Conservation (phyloP, 2,888 invertebrate genomes). For the Ophioninae sp. region DNA sequence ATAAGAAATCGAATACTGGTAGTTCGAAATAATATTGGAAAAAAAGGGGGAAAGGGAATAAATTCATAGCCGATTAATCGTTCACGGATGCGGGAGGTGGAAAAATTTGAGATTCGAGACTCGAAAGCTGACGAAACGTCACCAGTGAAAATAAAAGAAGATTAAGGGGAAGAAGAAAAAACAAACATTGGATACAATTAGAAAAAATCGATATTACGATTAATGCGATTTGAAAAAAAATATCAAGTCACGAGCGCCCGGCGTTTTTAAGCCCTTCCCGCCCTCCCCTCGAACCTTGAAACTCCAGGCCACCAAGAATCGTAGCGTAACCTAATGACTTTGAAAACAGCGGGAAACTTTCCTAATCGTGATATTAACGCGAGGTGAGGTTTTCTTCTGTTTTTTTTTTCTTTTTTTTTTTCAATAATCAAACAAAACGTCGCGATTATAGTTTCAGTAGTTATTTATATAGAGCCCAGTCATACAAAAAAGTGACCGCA, state of each 20-base stretch:
- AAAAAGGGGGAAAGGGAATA: not conserved
- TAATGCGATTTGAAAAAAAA: slow-evolving; percentile 40
- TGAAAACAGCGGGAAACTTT: not conserved
- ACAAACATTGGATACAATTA: not conserved
- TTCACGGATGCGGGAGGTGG: slow-evolving; percentile 69
- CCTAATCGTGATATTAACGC: slow-evolving; percentile 48
- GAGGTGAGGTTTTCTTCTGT: slow-evolving; percentile 46
- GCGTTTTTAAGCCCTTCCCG: not conserved
- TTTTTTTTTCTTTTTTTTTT: slow-evolving; percentile 59
- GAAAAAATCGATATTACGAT: not conserved
- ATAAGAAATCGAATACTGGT: slow-evolving; percentile 24
- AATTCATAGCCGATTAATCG: slow-evolving; percentile 21
- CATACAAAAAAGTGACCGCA: slow-evolving; percentile 80
- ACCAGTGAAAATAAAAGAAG: slow-evolving; percentile 52
- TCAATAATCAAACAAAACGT: slow-evolving; percentile 78
- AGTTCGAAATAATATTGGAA: slow-evolving; percentile 10
- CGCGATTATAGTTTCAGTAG: slow-evolving; percentile 79
- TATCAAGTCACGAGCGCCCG: slow-evolving; percentile 7
- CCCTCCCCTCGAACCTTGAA: not conserved
- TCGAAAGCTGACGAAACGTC: slow-evolving; percentile 53
- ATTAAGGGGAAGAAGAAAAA: slow-evolving; percentile 5
- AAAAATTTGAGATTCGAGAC: slow-evolving; percentile 62
- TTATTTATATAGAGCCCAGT: slow-evolving; percentile 81
- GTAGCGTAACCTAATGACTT: not conserved
- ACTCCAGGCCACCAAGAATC: slow-evolving; percentile 24